Base-by-base conservation (phyloP, 2,888 invertebrate species). In the Morpho helenor region DNA sequence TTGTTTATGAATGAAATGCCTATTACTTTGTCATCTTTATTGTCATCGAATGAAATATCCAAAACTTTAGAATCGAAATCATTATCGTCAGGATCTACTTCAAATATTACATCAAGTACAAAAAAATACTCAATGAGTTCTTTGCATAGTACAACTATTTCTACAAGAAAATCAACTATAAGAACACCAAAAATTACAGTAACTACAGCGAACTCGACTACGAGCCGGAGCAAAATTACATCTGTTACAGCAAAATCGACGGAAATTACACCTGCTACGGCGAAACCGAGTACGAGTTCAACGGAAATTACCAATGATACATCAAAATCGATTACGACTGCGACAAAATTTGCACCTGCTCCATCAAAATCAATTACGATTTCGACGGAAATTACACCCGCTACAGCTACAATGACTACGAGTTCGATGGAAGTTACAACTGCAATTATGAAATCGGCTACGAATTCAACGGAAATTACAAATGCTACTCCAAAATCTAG, bases 321-420 rank as follows among this genome's bases (percentile, higher is more conserved):
- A 46, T 2, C 8, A 42, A 22, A 47, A 44, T 50, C 53, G 10
- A 45, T 46, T 40, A 2, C 41, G 22, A 39, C n/a, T 3, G 10
- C 41, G n/a, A 3, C 42, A 10, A 9, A 42, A 44, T 23, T 48
- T 46, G 47, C 43, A 23, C 54, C 45, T 44, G 45, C 56, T 45
- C 9, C 10, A 42, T 41, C 46, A 48, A 16, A 16, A 22, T 42
- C 41, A n/a, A 23, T 40, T 8, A 49, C 10, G 44, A 57, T 39
- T 3, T 40, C 47, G 9, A 31, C 46, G 10, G 10, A 9, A 49
- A 41, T 23, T 22, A 47, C 41, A 31, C 7, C 49, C 39, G 49
- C 48, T 46, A 48, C 43, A 23, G 54, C 45, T 44, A 47, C 55
- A 41, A 50, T 45, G n/a, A 10, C 43, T 8, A 49, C 10, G 44